These are phyloP conservation scores for Macrocentrus cingulum DNA, from an alignment of 1,140 invertebrate species.

Conservation along the genomic window DNA sequence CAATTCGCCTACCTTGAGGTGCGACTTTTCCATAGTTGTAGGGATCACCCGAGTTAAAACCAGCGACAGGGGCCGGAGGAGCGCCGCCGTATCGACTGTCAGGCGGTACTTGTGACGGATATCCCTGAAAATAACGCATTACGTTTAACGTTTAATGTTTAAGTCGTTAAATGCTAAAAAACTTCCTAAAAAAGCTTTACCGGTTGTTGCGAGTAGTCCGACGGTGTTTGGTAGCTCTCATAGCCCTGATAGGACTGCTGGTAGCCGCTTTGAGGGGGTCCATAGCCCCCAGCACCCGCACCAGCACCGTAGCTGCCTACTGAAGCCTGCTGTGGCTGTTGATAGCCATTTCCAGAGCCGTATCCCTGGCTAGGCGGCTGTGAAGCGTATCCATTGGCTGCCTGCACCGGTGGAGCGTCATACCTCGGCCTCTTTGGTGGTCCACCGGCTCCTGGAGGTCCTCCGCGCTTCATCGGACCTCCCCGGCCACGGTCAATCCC, in stretches of 20 bases:
- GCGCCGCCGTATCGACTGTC: slow-evolving; percentile 52
- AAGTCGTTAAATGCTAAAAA: slow-evolving; percentile 11
- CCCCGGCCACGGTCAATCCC: slow-evolving; percentile 42
- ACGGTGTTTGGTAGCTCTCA: slow-evolving; percentile 53
- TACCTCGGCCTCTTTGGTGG: slow-evolving; percentile 55
- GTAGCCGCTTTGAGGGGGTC: slow-evolving; percentile 50
- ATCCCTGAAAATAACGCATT: slow-evolving; percentile 46
- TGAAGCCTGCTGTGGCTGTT: slow-evolving; percentile 42
- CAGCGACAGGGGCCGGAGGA: slow-evolving; percentile 44
- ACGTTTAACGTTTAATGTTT: no score
- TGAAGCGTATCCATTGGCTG: slow-evolving; percentile 53
- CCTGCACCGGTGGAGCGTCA: slow-evolving; percentile 48
- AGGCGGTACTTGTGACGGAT: slow-evolving; percentile 45
- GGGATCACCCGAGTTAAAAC: slow-evolving; percentile 49
- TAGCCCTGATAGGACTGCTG: slow-evolving; percentile 54
- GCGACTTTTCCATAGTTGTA: slow-evolving; percentile 56
- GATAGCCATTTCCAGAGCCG: slow-evolving; percentile 47
- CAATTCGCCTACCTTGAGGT: slow-evolving; percentile 41
- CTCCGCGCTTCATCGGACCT: slow-evolving; percentile 53
- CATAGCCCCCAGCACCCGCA: slow-evolving; percentile 46
- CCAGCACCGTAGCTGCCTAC: slow-evolving; percentile 38
- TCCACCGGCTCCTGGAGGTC: slow-evolving; percentile 50
- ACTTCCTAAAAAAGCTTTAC: slow-evolving; percentile 35
- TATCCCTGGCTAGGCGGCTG: slow-evolving; percentile 50
- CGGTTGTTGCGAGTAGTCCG: slow-evolving; percentile 53